Conservation (phyloP, 2,888 invertebrate genomes). For the Penaeus monodon region DNA sequence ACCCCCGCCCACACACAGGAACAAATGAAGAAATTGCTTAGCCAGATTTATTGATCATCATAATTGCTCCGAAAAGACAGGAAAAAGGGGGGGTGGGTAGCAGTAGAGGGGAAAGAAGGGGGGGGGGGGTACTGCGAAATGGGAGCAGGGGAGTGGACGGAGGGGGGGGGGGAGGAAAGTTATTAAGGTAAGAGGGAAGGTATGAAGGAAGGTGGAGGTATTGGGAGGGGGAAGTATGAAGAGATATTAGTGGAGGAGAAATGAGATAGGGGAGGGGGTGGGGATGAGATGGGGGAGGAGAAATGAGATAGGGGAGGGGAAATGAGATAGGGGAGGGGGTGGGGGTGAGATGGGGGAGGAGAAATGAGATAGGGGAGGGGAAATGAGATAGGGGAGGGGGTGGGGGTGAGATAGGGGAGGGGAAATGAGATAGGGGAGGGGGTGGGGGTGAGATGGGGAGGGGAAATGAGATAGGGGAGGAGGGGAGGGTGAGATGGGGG, state of each 20-base stretch:
- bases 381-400: neutral
- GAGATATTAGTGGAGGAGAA: no score
- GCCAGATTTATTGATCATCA: no score
- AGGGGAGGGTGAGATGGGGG: no score
- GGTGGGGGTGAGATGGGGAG: neutral
- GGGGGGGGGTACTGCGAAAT: neutral
- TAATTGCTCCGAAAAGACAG: no score
- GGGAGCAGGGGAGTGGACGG: neutral
- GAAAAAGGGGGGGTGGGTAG: neutral
- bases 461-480: neutral
- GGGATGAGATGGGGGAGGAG: neutral
- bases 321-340: neutral
- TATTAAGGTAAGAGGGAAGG: neutral
- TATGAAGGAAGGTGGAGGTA: no score
- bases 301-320: neutral
- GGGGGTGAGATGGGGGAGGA: neutral
- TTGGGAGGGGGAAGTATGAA: neutral
- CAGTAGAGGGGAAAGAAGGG: neutral
- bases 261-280: neutral
- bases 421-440: neutral
- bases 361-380: neutral
- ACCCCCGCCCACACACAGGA: no score
- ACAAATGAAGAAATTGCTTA: no score
- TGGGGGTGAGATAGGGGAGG: neutral
- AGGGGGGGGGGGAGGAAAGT: neutral